Base-by-base conservation (phyloP, 2,113 vertebrate species). In the Psettodes erumei region DNA sequence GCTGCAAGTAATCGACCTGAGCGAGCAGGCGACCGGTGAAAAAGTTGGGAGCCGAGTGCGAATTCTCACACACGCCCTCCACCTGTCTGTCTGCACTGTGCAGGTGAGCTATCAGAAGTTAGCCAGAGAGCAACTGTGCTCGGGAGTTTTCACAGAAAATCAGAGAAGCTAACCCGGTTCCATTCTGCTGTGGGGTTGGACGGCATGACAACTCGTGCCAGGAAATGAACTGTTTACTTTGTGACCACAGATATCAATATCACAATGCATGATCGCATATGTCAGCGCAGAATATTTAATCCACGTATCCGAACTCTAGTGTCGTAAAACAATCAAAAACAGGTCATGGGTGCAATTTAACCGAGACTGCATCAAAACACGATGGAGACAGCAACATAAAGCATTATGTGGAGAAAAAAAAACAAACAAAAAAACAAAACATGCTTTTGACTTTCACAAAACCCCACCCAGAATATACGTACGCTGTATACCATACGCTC, bases 31-130 rank as follows among this genome's bases (percentile, higher is more conserved):
- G 9, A 50, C 21, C 53, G 23, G 65, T 56, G 51, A 35, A 75
- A 63, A 53, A 58, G 28, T 69, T 69, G 35, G 25, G 42, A 58
- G 10, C 10, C 9, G 51, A 23, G 37, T 64, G 61, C 61, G 67
- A 67, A 61, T 18, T 37, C 47, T 67, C 25, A 18, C 38, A 65
- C 35, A 32, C 48, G 65, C 33, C 4, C 50, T 58, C 32, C 35
- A 59, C 28, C 72, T 66, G 45, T 28, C 18, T 15, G 33, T n/a
- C 56, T 15, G 16, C 9, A 2, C 32, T 50, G 21, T 27, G 33
- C 47, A 18, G 28, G 18, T 60, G 28, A 66, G n/a, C 9, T 11
- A 23, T 48, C n/a, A n/a, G n/a, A n/a, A n/a, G n/a, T n/a, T n/a
- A n/a, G n/a, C n/a, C n/a, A n/a, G n/a, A n/a, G n/a, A n/a, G 7